Base-by-base conservation (phyloP, 2,797 vertebrate genomes). In the Serranus cabrilla region DNA sequence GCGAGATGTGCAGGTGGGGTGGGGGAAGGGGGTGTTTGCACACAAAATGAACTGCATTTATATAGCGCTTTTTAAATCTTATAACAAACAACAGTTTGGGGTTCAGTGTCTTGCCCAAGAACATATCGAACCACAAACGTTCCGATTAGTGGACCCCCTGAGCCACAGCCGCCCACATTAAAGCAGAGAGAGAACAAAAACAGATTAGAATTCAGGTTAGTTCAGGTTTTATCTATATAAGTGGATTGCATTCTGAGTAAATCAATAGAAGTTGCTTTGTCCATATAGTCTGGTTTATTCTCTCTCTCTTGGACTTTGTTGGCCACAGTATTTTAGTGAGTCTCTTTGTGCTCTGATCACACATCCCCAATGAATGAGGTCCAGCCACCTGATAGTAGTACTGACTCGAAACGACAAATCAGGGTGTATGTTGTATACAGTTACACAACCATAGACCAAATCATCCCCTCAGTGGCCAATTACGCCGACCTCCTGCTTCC, bases 381-480 rank as follows among this genome's bases (percentile, higher is more conserved):
- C 52, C 34, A 76, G 43, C 23, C 14, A 39, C 2, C 13, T 58
- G 66, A 74, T 12, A 11, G 10, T 54, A 67, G 21, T 12, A 47
- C 60, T 74, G 23, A 74, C 34, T 71, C 57, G 34, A 56, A 57
- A 84, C 70, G 51, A 55, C 62, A 74, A 67, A 69, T 69, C 59
- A 37, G 57, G 42, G 23, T 69, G 47, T 56, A 27, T 34, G 43
- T 55, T 73, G 37, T 59, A 47, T 47, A 68, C 76, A 75, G 54
- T 43, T 69, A 72, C 58, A 83, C 75, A 84, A 76, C 56, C 42
- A 58, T 37, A 23, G 54, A 64, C 69, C 45, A 87, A 86, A 90
- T 85, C 83, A 86, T 84, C 62, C 86, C 89, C 91, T 87, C 60
- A 50, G 90, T 78, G 84, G 79, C 89, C 89, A 92, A 93, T 93